Evolutionary conservation across 1,140 invertebrate genomes (phyloP), one percentile per base, ranked within the genome.

Genomic region (Cotesia typhae): DNA sequence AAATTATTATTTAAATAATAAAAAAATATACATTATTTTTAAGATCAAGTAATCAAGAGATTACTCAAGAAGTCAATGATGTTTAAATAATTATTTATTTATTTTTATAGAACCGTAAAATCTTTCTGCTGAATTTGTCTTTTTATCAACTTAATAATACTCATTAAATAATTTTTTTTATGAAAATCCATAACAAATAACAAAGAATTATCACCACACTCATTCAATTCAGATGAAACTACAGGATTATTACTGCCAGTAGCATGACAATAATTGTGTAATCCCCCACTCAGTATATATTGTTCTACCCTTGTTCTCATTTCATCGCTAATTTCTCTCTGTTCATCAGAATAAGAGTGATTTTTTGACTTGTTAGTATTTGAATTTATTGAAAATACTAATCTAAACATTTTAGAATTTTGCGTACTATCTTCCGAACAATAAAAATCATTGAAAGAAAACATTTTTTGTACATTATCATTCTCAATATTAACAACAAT

Each of bases 291-390:
- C 14, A 86, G 82, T 0, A 90, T 86, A 73, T 89, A 90, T 79
- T 89, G 88, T 0, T 87, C 88, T 5, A 90, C 87, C 71, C 89
- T 81, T 1, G 87, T 88, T 74, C 88, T 80, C 80, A 86, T 87
- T 72, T 84, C 87, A 63, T 86, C 86, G 77, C 89, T 88, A 88
- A 90, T 89, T 73, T 84, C 84, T 36, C 77, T 76, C 52, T 78
- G 76, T 70, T 83, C 80, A n/a, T 83, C 81, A 20, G 84, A 84
- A 66, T 71, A 75, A 1, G 77, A 72, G 37, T 81, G 78, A 47
- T 76, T 75, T 6, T 78, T 70, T 66, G 73, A 72, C 52, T 0
- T 36, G 10, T 36, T 67, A 14, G 65, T 35, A 20, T 67, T 66
- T 6, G 59, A 35, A 41, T 12, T 20, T 3, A 61, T 36, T 7